Percentiles rank a stretch among this genome's conserved stretches.
Conservation (phyloP, 2,113 vertebrate genomes). For the Montifringilla adamsi region DNA sequence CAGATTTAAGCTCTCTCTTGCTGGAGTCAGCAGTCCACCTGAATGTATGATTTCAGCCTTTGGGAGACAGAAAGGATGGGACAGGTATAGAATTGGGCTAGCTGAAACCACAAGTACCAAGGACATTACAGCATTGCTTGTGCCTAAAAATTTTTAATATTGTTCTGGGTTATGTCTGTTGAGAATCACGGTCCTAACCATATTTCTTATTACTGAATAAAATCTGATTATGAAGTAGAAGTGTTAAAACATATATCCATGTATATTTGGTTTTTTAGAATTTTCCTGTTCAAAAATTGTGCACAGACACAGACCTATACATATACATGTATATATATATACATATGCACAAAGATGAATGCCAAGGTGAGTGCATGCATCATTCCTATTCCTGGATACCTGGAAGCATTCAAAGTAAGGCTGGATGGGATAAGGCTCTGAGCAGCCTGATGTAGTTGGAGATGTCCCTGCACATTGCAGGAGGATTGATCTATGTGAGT, state of each 20-base stretch:
- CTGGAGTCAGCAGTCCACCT: not conserved
- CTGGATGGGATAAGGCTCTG: not conserved
- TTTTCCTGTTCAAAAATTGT: not conserved
- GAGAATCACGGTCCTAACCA: not conserved
- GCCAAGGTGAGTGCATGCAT: rapidly evolving
- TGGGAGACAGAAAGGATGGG: not conserved
- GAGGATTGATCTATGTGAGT: not conserved
- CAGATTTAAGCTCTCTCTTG: not conserved
- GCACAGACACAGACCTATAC: too few species aligned
- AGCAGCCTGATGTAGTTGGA: not conserved
- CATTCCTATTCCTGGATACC: not conserved
- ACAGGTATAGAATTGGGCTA: not conserved
- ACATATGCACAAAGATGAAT: not conserved
- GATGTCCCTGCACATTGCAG: not conserved
- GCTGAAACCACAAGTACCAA: not conserved
- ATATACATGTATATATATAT: rapidly evolving
- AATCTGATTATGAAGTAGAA: not conserved
- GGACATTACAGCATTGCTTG: not conserved
- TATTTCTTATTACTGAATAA: not conserved
- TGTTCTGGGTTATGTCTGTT: not conserved
- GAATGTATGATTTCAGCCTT: not conserved
- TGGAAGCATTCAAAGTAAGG: not conserved
- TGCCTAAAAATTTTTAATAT: not conserved
- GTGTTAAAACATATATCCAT: not conserved
- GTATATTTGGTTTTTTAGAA: not conserved